phyloP scores from a whole-genome alignment of 1,140 invertebrate species.

The Bemisia tabaci region DNA sequence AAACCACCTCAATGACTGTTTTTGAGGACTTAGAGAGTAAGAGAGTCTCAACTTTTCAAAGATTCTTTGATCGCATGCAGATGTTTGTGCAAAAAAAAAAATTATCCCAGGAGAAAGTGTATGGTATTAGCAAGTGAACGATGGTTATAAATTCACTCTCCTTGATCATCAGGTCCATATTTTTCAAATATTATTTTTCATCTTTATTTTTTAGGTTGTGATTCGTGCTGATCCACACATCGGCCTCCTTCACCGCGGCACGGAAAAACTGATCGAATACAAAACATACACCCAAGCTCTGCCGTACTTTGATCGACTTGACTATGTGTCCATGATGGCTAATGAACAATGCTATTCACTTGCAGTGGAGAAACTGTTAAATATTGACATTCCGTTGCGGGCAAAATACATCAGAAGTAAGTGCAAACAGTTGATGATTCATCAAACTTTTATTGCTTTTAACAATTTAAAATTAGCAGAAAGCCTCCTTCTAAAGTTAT shows the following conservation, averaged over 20 bases:
- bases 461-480: too few species aligned
- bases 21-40: too few species aligned
- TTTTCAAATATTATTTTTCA: too few species aligned
- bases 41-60: too few species aligned
- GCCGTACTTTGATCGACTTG: slow-evolving; percentile 96
- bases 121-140: too few species aligned
- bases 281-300: slow-evolving; percentile 96
- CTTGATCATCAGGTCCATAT: too few species aligned
- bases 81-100: too few species aligned
- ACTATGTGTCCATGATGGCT: slow-evolving; percentile 99
- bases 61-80: too few species aligned
- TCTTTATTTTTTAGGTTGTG: slow-evolving; percentile 65
- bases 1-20: too few species aligned
- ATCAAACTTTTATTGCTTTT: not conserved
- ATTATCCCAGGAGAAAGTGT: too few species aligned
- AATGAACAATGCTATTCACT: slow-evolving; percentile 95
- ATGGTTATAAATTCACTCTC: too few species aligned
- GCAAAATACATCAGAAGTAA: slow-evolving; percentile 94
- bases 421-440: slow-evolving; percentile 28
- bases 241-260: slow-evolving; percentile 87
- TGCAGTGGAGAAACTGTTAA: slow-evolving; percentile 90
- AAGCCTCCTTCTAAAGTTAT: too few species aligned
- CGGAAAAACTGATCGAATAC: slow-evolving; percentile 96
- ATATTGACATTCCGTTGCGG: slow-evolving; percentile 83
- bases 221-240: slow-evolving; percentile 90